Evolutionary conservation across 2,888 invertebrate genomes (phyloP).

Genomic region (Drosophila testacea): DNA sequence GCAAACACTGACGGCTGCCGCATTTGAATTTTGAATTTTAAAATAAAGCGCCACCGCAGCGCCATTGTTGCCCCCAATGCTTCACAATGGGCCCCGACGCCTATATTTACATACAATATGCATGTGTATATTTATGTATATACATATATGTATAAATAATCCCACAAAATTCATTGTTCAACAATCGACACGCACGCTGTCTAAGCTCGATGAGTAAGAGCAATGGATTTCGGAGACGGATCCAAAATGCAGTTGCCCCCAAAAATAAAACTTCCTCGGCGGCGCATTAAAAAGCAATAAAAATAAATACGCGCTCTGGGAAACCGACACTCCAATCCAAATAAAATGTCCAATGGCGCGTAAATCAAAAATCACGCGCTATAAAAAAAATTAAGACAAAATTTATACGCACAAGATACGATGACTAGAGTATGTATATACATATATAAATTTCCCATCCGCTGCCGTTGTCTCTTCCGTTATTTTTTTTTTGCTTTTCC

Average conservation of each 20-base stretch:
- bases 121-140: conserved; percentile 7
- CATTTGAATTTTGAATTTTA: conserved; percentile 65
- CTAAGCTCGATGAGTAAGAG: conserved; percentile 30
- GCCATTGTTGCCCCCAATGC: conserved; percentile 29
- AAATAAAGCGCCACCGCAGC: conserved; percentile 61
- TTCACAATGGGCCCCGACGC: neutral
- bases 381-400: conserved; percentile 68
- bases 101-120: conserved; percentile 42
- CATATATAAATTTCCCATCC: conserved; percentile 19
- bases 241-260: conserved; percentile 19
- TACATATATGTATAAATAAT: conserved; percentile 61
- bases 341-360: conserved; percentile 74
- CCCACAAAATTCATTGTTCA: conserved; percentile 76
- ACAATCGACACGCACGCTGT: conserved; percentile 57
- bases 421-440: neutral
- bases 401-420: conserved; percentile 61
- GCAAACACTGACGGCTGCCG: conserved; percentile 50
- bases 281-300: conserved; percentile 83
- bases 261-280: conserved; percentile 71
- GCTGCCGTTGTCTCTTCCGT: conserved; percentile 58
- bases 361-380: conserved; percentile 79
- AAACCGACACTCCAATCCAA: conserved; percentile 55
- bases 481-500: conserved; percentile 50
- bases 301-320: conserved; percentile 74
- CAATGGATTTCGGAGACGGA: neutral